Evolutionary conservation across 2,113 vertebrate genomes (phyloP).

Genomic region (Antechinus flavipes): DNA sequence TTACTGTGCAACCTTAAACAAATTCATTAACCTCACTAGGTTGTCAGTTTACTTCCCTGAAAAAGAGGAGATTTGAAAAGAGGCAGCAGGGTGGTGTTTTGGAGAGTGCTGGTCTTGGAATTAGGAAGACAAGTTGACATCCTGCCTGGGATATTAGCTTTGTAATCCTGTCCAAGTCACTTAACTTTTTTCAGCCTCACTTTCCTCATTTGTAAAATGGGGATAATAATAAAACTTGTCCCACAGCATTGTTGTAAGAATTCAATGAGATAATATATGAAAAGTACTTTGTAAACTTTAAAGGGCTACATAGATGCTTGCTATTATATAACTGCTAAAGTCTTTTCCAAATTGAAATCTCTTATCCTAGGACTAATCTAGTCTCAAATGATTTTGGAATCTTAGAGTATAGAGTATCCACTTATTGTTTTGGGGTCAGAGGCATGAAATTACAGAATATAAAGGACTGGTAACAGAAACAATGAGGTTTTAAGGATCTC

Average conservation of each 20-base stretch:
- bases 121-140: neutral
- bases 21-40: neutral
- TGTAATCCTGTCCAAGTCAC: neutral
- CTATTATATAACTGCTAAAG: neutral
- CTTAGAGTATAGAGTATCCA: neutral
- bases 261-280: too few relatives aligned
- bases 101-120: neutral
- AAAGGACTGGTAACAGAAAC: neutral
- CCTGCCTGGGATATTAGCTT: neutral
- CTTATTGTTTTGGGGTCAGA: neutral
- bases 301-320: neutral
- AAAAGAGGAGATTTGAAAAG: neutral
- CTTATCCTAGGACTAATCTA: neutral
- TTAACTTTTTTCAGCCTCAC: neutral
- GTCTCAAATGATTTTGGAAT: neutral
- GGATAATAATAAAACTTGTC: neutral
- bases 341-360: neutral
- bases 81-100: neutral
- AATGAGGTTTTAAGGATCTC: neutral
- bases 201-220: neutral
- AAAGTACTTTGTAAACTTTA: neutral
- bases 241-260: neutral
- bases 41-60: neutral
- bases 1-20: neutral
- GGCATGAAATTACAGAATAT: neutral